phyloP scores from a whole-genome alignment of 2,113 vertebrate genomes.

The Paramisgurnus dabryanus region DNA sequence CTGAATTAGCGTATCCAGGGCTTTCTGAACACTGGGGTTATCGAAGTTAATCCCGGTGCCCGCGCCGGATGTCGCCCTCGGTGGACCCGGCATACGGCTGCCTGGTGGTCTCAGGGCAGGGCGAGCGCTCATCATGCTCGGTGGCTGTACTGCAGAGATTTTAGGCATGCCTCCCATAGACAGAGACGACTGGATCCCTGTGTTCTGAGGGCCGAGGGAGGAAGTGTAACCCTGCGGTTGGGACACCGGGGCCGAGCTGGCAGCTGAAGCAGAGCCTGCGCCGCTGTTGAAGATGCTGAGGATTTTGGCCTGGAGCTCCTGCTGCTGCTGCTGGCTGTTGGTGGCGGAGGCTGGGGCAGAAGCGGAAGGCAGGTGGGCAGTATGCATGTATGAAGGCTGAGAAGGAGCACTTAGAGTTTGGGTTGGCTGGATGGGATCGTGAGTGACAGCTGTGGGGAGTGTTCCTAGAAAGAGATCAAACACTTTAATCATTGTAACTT shows the following conservation, averaged over 20 bases:
- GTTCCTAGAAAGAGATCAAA: conserved; percentile 40
- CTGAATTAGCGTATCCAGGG: conserved; percentile 96
- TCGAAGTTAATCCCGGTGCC: conserved; percentile 92
- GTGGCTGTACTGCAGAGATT: conserved; percentile 72
- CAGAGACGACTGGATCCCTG: conserved; percentile 52
- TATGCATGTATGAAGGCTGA: conserved; percentile 34
- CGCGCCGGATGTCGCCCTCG: conserved; percentile 72
- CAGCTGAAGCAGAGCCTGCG: conserved; percentile 24
- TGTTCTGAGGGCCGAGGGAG: conserved; percentile 51
- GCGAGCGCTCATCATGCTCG: conserved; percentile 69
- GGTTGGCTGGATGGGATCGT: conserved; percentile 48
- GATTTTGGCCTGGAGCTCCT: conserved; percentile 97
- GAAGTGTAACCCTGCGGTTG: conserved; percentile 77
- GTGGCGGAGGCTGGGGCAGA: conserved; percentile 66
- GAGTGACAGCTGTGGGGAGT: conserved; percentile 42
- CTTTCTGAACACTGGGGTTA: conserved; percentile 97
- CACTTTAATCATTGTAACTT: too few relatives aligned
- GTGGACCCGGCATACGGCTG: conserved; percentile 72
- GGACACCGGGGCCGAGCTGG: conserved; percentile 32
- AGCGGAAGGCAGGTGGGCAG: conserved; percentile 53
- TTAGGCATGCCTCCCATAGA: conserved; percentile 69
- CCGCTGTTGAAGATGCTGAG: conserved; percentile 96
- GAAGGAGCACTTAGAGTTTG: conserved; percentile 25
- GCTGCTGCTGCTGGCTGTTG: conserved; percentile 87
- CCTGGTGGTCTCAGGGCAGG: conserved; percentile 65